A percentile compares a stretch with the other conserved stretches of the same genome.
Evolutionary conservation across 2,113 vertebrate species (phyloP).

Genomic region (Atractosteus spatula): DNA sequence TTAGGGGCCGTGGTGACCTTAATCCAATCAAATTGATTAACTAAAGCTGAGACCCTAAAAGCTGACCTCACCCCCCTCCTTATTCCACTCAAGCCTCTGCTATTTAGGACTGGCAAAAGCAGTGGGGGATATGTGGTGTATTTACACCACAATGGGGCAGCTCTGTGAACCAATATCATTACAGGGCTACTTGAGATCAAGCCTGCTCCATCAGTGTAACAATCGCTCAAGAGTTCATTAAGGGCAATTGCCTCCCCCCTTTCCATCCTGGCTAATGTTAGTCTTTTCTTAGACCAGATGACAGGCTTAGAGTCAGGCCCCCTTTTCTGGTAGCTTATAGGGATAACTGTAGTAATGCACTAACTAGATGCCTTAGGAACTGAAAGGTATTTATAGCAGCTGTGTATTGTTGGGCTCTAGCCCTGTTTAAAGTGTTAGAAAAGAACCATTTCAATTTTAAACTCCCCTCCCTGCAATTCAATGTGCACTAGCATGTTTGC

Average conservation of each 20-base stretch:
- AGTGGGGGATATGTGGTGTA: conserved; percentile 65
- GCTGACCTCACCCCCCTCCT: conserved; percentile 62
- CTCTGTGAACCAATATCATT: conserved; percentile 77
- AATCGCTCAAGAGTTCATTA: conserved; percentile 81
- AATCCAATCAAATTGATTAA: conserved; percentile 99
- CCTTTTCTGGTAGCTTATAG: conserved; percentile 12
- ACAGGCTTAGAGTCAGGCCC: conserved; percentile 54
- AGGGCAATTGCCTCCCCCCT: conserved; percentile 64
- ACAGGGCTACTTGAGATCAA: conserved; percentile 73
- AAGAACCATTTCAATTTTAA: not conserved
- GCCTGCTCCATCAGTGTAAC: conserved; percentile 71
- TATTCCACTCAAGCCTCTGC: conserved; percentile 54
- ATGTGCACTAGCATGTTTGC: not conserved
- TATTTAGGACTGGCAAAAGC: conserved; percentile 66
- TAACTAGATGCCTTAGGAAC: not conserved
- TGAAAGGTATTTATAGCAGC: conserved; percentile 4
- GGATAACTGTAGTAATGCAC: conserved; percentile 4
- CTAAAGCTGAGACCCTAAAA: conserved; percentile 67
- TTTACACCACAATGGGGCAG: conserved; percentile 79
- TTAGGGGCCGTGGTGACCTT: conserved; percentile 87
- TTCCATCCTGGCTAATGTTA: conserved; percentile 59
- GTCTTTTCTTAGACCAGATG: conserved; percentile 65
- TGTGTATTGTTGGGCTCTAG: not conserved
- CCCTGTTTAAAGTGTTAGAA: not conserved
- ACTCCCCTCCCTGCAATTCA: not conserved